Base-by-base conservation (phyloP, 2,888 invertebrate species). In the Esperia sulphurella region DNA sequence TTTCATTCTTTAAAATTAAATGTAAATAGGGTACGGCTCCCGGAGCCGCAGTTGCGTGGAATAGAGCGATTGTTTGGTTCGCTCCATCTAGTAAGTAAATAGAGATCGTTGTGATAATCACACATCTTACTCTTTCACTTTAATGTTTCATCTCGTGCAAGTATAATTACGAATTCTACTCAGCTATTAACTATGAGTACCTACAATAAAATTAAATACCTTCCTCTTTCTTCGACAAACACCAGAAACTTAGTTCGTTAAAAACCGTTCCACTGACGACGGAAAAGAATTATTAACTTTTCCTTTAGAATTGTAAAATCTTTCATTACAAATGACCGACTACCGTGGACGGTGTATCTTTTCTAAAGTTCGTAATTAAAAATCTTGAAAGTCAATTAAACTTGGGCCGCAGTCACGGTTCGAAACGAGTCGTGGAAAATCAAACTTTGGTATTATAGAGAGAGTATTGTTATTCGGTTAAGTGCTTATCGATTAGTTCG, bases 321-420 rank as follows among this genome's bases (percentile, higher is more conserved):
- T 68, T 70, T 67, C 56, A 61, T 65, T 63, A 57, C 59, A 61
- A 61, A 55, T 62, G 63, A 59, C 48, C 45, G 56, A 45, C 3
- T 40, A 41, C 31, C 57, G 51, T 49, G 56, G 47, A 50, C 63
- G 58, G 64, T 72, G 68, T 74, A 75, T 78, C 75, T 75, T 73
- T 71, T 69, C 68, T 65, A 53, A 58, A 80, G 78, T 80, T 79
- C 70, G 72, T 84, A 84, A 86, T 86, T 85, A 84, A 86, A 86
- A 86, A 86, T 83, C 77, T 79, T 71, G 75, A 78, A 85, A 85
- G 84, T 81, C 85, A 84, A 86, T 86, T 85, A 79, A 86, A 85
- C 83, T 83, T 59, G 60, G 48, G 63, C 57, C 52, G 55, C 65
- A 65, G 63, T 63, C 57, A 52, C 60, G 58, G 66, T 65, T 73